Base-by-base conservation (phyloP, 1,140 invertebrate genomes). In the Babylonia areolata region DNA sequence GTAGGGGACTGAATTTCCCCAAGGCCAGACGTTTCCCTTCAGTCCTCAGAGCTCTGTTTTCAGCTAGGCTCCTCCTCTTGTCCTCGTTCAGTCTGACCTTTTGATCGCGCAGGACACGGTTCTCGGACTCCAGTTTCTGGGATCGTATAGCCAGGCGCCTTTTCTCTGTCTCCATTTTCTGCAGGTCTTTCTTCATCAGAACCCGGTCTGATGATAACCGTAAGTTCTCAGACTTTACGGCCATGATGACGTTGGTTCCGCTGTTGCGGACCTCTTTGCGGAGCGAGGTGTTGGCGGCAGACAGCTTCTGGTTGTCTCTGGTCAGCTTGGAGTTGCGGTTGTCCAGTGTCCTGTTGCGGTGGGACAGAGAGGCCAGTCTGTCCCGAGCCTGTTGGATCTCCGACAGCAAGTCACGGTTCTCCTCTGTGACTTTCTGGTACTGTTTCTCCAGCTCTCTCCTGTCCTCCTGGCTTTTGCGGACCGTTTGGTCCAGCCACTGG, bases 21-120 rank as follows among this genome's bases (percentile, higher is more conserved):
- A 87, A 9, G 12, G 86, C 86, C 37, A 87, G 20, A 12, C 86
- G 73, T 37, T 87, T 87, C 28, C 83, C 86, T 42, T 87, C 86
- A n/a, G 33, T 75, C 80, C 58, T 85, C 40, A 87, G 46, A 20
- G 46, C 17, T 37, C 80, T 79, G 64, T 81, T 87, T 39, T 87
- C 86, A 20, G 23, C 46, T 31, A 20, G 20, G 42, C 28, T 58
- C 79, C 64, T 80, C 35, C 28, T 37, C 58, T 87, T 87, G 31
- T 87, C 86, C 28, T 39, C 31, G 28, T 42, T 17, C 35, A 87
- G 58, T 40, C 46, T 79, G 39, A 23, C 35, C 69, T 87, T 87
- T 83, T 87, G 86, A 3, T 87, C 83, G 1, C 71, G 33, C 11
- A 87, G 78, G 40, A 75, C 71, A 5, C 73, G 37, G 69, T 87